phyloP scores from a whole-genome alignment of 2,888 invertebrate genomes.

The Eucera pruinosa region DNA sequence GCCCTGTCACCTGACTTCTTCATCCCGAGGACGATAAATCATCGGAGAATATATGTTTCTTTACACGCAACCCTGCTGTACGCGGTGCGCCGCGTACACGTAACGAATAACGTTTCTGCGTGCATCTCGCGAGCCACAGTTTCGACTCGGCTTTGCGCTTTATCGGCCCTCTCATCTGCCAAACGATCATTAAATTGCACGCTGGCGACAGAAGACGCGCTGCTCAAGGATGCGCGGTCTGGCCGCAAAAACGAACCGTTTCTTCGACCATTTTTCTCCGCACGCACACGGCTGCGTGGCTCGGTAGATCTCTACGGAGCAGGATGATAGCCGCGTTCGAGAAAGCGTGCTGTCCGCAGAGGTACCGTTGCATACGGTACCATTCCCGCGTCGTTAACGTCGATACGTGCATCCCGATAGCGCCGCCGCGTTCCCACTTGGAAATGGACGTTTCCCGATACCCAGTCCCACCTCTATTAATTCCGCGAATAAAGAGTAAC shows the following conservation, averaged over 20 bases:
- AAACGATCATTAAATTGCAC: slow-evolving; percentile 55
- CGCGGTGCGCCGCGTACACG: slow-evolving; percentile 26
- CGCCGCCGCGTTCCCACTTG: too few species aligned
- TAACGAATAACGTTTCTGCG: slow-evolving; percentile 64
- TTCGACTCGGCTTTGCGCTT: slow-evolving; percentile 34
- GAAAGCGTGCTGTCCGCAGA: too few species aligned
- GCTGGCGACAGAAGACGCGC: slow-evolving; percentile 36
- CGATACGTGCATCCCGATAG: too few species aligned
- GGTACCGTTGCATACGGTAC: too few species aligned
- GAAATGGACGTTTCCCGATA: too few species aligned
- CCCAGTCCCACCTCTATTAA: too few species aligned
- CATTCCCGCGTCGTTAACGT: too few species aligned
- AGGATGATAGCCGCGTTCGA: not conserved
- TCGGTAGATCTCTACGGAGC: not conserved
- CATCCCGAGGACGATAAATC: slow-evolving; percentile 65
- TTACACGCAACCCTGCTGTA: slow-evolving; percentile 51
- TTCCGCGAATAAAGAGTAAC: too few species aligned
- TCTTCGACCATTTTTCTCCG: slow-evolving; percentile 1
- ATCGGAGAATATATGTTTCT: slow-evolving; percentile 55
- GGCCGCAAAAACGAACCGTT: slow-evolving; percentile 24
- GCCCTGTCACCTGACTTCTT: slow-evolving; percentile 63
- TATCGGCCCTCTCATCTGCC: slow-evolving; percentile 59
- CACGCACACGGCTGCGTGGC: too few species aligned
- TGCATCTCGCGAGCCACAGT: slow-evolving; percentile 50
- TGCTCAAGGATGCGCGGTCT: slow-evolving; percentile 26